Evolutionary conservation across 2,888 invertebrate genomes (phyloP).

Genomic region (Dioctria linearis): DNA sequence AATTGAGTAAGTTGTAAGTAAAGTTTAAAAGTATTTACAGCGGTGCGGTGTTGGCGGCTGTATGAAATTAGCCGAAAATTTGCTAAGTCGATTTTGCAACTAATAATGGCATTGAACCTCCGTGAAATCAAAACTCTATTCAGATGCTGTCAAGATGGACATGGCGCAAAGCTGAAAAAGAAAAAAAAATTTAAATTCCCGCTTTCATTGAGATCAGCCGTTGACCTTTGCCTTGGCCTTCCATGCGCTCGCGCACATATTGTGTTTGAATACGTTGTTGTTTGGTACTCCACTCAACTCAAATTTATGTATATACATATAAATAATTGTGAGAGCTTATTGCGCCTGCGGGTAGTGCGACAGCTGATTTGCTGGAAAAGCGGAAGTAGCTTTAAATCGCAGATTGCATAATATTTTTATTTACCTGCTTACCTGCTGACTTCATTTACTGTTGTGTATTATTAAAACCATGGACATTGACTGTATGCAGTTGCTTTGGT

Average conservation of each 20-base stretch:
- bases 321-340: no score
- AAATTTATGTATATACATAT: no score
- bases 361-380: conserved; percentile 4
- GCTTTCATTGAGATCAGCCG: conserved; percentile 18
- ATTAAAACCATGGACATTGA: conserved; percentile 6
- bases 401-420: conserved; percentile 14
- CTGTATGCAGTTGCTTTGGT: background rate
- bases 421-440: conserved; percentile 1
- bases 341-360: no score
- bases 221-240: conserved; percentile 34
- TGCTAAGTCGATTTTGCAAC: conserved; percentile 1
- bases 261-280: background rate
- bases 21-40: background rate
- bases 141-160: conserved; percentile 13
- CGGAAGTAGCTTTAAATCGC: conserved; percentile 19
- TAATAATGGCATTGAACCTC: conserved; percentile 10
- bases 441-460: background rate
- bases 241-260: background rate
- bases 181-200: background rate
- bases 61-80: no score
- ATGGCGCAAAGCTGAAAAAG: background rate
- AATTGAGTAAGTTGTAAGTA: conserved; percentile 1
- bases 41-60: background rate
- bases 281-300: background rate
- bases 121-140: conserved; percentile 17